Conservation (phyloP, 1,140 invertebrate species). For the Pogonus chalceus region DNA sequence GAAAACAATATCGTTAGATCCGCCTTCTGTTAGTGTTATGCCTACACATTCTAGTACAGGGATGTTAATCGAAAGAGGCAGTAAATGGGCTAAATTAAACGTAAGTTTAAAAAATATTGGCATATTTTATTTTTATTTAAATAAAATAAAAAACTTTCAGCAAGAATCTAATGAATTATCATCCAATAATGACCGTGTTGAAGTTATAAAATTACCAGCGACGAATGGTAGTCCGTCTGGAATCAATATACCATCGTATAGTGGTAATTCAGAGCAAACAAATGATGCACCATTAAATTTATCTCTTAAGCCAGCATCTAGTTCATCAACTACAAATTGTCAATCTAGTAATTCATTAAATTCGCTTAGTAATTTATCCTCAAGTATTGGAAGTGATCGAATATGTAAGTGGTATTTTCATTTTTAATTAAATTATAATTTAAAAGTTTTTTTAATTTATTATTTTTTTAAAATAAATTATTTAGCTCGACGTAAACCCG, state of each 20-base stretch:
- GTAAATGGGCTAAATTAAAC: conserved; percentile 38
- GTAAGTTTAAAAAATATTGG: conserved; percentile 24
- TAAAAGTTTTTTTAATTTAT: not conserved
- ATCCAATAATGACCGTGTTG: conserved; percentile 48
- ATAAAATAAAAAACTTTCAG: not conserved
- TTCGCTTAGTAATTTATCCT: conserved; percentile 44
- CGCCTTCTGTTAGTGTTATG: conserved; percentile 61
- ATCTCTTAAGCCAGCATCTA: conserved; percentile 59
- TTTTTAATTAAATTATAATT: not conserved
- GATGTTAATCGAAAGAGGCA: conserved; percentile 39
- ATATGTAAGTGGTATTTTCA: conserved; percentile 42
- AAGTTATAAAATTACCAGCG: conserved; percentile 65
- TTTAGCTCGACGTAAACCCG: conserved; percentile 60
- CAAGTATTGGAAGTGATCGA: conserved; percentile 39
- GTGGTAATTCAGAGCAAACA: conserved; percentile 9
- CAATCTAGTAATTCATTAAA: conserved; percentile 40
- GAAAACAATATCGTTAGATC: conserved; percentile 76
- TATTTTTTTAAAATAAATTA: too few relatives aligned
- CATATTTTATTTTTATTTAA: too few relatives aligned
- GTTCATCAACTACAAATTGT: conserved; percentile 31
- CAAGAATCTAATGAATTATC: not conserved
- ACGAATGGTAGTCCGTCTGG: conserved; percentile 34
- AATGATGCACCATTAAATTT: conserved; percentile 68
- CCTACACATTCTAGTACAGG: conserved; percentile 32
- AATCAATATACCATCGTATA: conserved; percentile 19